Evolutionary conservation across 2,113 vertebrate species (phyloP), one percentile per base, ranked within the genome.

Genomic region (Capra hircus): DNA sequence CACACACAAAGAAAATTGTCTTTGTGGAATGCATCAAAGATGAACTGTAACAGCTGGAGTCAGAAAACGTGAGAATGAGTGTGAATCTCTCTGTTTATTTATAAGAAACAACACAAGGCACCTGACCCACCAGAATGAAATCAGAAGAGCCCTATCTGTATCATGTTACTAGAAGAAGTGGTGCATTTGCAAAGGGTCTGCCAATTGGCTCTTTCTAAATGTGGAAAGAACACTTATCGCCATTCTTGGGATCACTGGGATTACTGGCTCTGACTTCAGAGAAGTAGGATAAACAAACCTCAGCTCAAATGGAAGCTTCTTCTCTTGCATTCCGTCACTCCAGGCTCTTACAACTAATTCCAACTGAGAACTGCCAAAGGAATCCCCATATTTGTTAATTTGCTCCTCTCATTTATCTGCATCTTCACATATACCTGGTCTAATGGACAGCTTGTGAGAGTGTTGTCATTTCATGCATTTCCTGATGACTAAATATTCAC

Each of bases 181-280:
- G 89, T 43, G 5, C 64, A 48, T 25, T 92, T 67, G 90, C 62
- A 88, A 92, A 30, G 30, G 25, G 83, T 86, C 95, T 95, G 84
- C 57, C 84, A 88, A 25, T 12, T 95, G 94, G 83, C 74, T 97
- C 85, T 84, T 94, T 94, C 78, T 95, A 94, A 94, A 94, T 67
- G 60, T 78, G 83, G 95, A 62, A 96, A 67, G 85, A 96, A 83
- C 45, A 90, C 89, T 93, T 84, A 87, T 80, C 23, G 33, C 71
- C 81, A 77, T 97, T 97, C 97, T 88, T 90, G 50, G 90, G 53
- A 80, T 93, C 83, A 57, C 2, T 96, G 90, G 53, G 90, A 96
- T 94, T 88, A 59, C 48, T 88, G 91, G 74, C 80, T 94, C 60
- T 88, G 89, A 81, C 88, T 94, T 92, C 74, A 67, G 74, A 85